phyloP scores from a whole-genome alignment of 2,113 vertebrate species.

The Echinops telfairi region DNA sequence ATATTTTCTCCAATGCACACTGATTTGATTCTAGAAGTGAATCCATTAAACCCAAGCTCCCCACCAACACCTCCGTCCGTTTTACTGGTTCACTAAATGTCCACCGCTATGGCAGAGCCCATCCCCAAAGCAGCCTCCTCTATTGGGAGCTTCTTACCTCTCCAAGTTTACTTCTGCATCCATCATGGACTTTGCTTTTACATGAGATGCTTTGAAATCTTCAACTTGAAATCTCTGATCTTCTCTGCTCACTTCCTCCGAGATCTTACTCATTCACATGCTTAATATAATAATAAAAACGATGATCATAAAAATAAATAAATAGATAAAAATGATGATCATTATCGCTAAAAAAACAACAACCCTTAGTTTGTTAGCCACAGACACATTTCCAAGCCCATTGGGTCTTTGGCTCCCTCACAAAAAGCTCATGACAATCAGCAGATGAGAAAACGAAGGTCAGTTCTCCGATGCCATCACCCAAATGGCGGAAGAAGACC shows the following conservation, averaged over 20 bases:
- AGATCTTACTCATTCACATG: slow-evolving; percentile 58
- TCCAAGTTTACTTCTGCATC: slow-evolving; percentile 68
- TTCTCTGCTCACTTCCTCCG: slow-evolving; percentile 65
- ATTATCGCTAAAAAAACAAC: neutral
- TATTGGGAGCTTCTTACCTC: slow-evolving; percentile 66
- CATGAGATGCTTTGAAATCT: slow-evolving; percentile 59
- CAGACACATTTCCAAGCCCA: neutral
- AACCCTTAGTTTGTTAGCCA: slow-evolving; percentile 33
- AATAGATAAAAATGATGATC: slow-evolving; percentile 42
- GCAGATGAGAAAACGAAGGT: slow-evolving; percentile 29
- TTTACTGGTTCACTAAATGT: neutral
- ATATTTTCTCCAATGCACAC: slow-evolving; percentile 39
- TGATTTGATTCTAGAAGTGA: slow-evolving; percentile 39
- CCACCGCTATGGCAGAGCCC: neutral
- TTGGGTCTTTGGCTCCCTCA: neutral
- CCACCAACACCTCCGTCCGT: neutral
- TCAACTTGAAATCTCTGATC: slow-evolving; percentile 59
- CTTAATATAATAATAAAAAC: slow-evolving; percentile 68
- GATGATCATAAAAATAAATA: no score
- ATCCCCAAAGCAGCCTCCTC: neutral
- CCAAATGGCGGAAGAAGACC: neutral
- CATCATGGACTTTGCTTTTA: slow-evolving; percentile 55
- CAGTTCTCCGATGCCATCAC: neutral
- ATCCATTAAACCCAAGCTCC: neutral
- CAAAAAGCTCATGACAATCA: slow-evolving; percentile 18